These are phyloP conservation scores for Staurois parvus DNA, from an alignment of 2,797 vertebrate species.

Conservation along the genomic window DNA sequence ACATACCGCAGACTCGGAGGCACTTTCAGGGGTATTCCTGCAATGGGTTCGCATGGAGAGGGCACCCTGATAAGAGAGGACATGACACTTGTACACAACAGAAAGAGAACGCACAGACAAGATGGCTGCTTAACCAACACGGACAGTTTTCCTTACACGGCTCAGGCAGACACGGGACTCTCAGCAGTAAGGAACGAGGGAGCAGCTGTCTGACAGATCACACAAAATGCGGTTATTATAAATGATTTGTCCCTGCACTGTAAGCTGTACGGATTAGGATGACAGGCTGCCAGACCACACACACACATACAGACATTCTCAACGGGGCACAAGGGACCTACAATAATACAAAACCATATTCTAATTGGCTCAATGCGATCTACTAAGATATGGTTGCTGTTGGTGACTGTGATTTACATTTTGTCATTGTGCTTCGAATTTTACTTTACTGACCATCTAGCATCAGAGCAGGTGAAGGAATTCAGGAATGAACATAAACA, in stretches of 20 bases:
- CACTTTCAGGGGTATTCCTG: constrained; percentile 83
- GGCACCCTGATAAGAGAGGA: constrained; percentile 87
- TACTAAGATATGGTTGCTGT: too few species aligned
- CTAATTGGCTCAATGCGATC: background rate
- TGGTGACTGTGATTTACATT: too few species aligned
- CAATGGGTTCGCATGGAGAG: constrained; percentile 84
- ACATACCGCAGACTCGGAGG: constrained; percentile 88
- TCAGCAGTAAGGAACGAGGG: too few species aligned
- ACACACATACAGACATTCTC: background rate
- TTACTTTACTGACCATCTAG: background rate
- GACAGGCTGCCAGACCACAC: too few species aligned
- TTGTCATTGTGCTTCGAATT: background rate
- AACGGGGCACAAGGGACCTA: background rate
- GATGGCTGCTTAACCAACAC: background rate
- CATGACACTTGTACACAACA: constrained; percentile 67
- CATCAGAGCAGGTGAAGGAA: too few species aligned
- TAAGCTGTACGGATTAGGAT: background rate
- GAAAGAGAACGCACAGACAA: constrained; percentile 2
- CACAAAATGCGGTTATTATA: background rate
- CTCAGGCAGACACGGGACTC: too few species aligned
- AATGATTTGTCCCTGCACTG: background rate
- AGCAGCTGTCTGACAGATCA: background rate
- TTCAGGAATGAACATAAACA: too few species aligned
- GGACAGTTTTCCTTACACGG: background rate
- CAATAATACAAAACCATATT: background rate